Conservation (phyloP, 2,113 vertebrate genomes). For the Periophthalmodon schlosseri region DNA sequence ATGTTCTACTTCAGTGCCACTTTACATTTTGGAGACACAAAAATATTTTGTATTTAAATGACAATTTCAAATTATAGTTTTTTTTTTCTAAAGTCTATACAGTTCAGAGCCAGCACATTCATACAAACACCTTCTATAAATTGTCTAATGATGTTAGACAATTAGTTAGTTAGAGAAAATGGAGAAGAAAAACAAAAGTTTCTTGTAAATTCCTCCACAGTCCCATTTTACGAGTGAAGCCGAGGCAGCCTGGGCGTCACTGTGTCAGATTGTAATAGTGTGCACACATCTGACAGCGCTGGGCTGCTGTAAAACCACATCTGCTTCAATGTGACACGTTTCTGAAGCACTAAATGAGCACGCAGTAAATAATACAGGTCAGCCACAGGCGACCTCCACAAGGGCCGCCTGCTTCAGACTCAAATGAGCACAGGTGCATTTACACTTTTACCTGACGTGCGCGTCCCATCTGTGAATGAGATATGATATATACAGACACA, state of each 20-base stretch:
- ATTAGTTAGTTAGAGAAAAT: no score
- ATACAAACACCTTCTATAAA: background rate
- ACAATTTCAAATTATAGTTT: no score
- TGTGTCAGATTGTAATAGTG: constrained; percentile 41
- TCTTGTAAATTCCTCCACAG: background rate
- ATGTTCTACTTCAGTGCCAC: background rate
- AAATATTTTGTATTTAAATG: background rate
- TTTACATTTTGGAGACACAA: background rate
- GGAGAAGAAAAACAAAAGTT: background rate
- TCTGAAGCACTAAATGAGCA: constrained; percentile 56
- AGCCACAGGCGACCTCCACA: constrained; percentile 23
- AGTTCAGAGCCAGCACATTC: background rate
- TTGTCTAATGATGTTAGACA: no score
- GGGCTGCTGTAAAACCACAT: constrained; percentile 64
- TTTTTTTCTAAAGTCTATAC: background rate
- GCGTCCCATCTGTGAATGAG: background rate
- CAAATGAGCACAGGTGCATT: background rate
- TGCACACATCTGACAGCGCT: constrained; percentile 50
- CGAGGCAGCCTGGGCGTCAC: background rate
- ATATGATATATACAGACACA: background rate
- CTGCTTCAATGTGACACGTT: constrained; percentile 59
- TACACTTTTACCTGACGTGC: background rate
- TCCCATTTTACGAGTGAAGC: background rate
- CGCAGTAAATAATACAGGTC: constrained; percentile 61
- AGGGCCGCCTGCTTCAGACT: background rate